Conservation (phyloP, 2,113 vertebrate species). For the Furnarius figulus region DNA sequence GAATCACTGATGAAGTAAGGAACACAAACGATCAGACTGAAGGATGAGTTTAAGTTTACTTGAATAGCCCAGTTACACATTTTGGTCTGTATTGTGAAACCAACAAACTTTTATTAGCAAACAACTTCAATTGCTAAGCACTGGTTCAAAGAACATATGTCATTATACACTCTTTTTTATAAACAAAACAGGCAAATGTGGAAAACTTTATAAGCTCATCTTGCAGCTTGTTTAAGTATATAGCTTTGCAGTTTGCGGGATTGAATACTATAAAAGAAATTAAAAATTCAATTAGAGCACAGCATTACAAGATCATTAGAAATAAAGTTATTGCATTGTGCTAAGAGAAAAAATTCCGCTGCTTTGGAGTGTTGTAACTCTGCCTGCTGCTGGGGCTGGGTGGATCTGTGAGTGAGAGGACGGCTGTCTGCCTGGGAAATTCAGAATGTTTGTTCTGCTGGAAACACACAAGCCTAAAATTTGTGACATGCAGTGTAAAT, state of each 20-base stretch:
- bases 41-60: not conserved
- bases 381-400: not conserved
- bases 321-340: not conserved
- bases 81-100: conserved; percentile 19
- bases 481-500: not conserved
- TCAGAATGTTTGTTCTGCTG: not conserved
- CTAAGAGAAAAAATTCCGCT: not conserved
- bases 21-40: not conserved
- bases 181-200: not conserved
- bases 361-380: not conserved
- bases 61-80: not conserved
- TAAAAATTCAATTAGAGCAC: conserved; percentile 36
- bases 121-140: not conserved
- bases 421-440: not conserved
- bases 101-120: conserved; percentile 27
- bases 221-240: not conserved
- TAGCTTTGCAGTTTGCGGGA: not conserved
- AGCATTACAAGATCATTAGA: not conserved
- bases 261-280: conserved; percentile 28
- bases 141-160: conserved; percentile 16
- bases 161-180: not conserved
- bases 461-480: conserved; percentile 1
- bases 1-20: not conserved
- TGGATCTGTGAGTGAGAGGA: not conserved
- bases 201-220: conserved; percentile 31